These are phyloP conservation scores for Poeciliopsis prolifica DNA, from an alignment of 2,113 vertebrate genomes.

Conservation along the genomic window DNA sequence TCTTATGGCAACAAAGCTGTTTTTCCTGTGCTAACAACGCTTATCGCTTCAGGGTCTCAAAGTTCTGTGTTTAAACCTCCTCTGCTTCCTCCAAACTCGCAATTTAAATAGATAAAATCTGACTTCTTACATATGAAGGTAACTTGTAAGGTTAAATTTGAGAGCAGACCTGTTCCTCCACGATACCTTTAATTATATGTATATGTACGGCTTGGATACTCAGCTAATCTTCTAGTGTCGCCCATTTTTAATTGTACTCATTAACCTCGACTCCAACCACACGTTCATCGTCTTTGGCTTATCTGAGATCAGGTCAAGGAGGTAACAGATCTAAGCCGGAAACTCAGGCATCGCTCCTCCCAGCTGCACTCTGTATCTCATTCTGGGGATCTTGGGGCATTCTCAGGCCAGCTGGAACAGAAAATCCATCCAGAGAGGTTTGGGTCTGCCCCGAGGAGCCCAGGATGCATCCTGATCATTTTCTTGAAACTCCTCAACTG, in stretches of 20 bases:
- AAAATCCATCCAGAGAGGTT: background rate
- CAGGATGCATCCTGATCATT: background rate
- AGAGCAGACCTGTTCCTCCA: background rate
- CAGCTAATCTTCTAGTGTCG: too few species aligned
- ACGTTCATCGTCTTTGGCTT: background rate
- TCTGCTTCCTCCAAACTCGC: slow-evolving; percentile 1
- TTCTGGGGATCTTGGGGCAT: background rate
- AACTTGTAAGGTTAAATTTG: background rate
- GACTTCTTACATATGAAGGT: slow-evolving; percentile 1
- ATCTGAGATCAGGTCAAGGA: too few species aligned
- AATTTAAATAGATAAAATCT: background rate
- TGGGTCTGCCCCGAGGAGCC: background rate
- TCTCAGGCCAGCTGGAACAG: background rate
- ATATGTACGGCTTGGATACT: too few species aligned
- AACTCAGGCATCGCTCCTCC: too few species aligned
- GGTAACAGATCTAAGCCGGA: too few species aligned
- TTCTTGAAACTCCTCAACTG: background rate
- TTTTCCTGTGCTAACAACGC: slow-evolving; percentile 18
- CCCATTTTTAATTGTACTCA: too few species aligned
- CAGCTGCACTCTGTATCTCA: background rate
- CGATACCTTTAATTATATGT: too few species aligned
- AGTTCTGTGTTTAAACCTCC: slow-evolving; percentile 1
- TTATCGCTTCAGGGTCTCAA: slow-evolving; percentile 30
- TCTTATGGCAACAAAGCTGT: slow-evolving; percentile 18
- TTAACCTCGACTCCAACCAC: background rate